Evolutionary conservation across 2,797 vertebrate genomes (phyloP).

Genomic region (Urophycis tenuis): DNA sequence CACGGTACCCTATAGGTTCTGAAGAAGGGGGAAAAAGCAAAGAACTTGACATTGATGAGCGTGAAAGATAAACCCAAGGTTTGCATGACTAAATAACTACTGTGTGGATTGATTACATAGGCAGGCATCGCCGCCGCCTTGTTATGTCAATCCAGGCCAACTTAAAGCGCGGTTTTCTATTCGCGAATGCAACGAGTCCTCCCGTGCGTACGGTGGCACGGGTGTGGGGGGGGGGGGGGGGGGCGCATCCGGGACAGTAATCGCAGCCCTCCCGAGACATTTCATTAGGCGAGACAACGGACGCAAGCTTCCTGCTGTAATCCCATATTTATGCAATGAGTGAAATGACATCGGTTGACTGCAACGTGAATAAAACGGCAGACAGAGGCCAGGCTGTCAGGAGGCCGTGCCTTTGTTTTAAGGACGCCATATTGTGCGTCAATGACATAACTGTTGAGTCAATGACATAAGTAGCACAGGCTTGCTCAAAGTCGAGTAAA

Average conservation of each 20-base stretch:
- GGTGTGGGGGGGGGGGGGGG: too few relatives aligned
- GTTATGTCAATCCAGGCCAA: not conserved
- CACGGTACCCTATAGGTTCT: too few relatives aligned
- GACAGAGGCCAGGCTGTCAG: not conserved
- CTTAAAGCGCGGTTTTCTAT: not conserved
- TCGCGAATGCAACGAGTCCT: not conserved
- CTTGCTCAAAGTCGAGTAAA: not conserved
- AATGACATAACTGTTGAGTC: too few relatives aligned
- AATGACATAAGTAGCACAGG: not conserved
- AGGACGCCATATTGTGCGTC: not conserved
- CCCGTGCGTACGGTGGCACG: too few relatives aligned
- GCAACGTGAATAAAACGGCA: not conserved
- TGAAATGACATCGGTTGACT: not conserved
- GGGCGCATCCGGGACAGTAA: not conserved
- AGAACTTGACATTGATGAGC: not conserved
- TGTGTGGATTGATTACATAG: not conserved
- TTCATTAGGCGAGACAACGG: too few relatives aligned
- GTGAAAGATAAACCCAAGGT: not conserved
- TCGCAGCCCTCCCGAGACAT: conserved; percentile 16
- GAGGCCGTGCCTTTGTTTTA: not conserved
- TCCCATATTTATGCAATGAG: not conserved
- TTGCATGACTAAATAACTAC: too few relatives aligned
- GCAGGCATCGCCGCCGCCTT: not conserved
- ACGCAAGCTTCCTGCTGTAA: not conserved
- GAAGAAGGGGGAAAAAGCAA: not conserved